Conservation (phyloP, 2,113 vertebrate genomes). For the Lepus europaeus region DNA sequence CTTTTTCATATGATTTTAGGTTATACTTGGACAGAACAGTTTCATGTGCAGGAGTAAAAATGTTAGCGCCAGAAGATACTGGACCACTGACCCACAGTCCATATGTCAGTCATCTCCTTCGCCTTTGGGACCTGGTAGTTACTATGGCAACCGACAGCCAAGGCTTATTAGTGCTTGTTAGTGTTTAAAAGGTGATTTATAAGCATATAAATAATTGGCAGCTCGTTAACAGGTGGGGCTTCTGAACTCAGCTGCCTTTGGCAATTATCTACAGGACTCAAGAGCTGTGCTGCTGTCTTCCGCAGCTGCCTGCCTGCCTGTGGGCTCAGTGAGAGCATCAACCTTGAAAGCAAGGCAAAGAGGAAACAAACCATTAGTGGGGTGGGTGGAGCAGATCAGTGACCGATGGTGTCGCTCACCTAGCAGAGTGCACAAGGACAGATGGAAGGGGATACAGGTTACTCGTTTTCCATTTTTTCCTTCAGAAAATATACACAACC, state of each 20-base stretch:
- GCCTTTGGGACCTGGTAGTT: slow-evolving; percentile 66
- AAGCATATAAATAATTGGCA: slow-evolving; percentile 83
- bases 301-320: slow-evolving; percentile 62
- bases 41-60: slow-evolving; percentile 60
- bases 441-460: slow-evolving; percentile 48
- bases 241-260: slow-evolving; percentile 79
- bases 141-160: slow-evolving; percentile 75
- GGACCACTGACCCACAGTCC: slow-evolving; percentile 70
- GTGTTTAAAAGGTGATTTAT: slow-evolving; percentile 83
- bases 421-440: slow-evolving; percentile 5
- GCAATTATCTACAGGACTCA: slow-evolving; percentile 75
- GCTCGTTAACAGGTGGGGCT: slow-evolving; percentile 80
- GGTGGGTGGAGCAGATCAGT: not conserved
- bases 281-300: slow-evolving; percentile 53
- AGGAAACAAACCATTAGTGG: slow-evolving; percentile 69
- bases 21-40: slow-evolving; percentile 55
- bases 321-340: slow-evolving; percentile 49
- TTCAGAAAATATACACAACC: slow-evolving; percentile 39
- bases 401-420: not conserved
- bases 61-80: slow-evolving; percentile 34
- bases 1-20: slow-evolving; percentile 67
- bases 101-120: slow-evolving; percentile 71
- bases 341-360: slow-evolving; percentile 71
- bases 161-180: slow-evolving; percentile 79
- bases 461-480: slow-evolving; percentile 11